phyloP scores from a whole-genome alignment of 2,113 vertebrate genomes.

The Pomatorhinus ruficollis region DNA sequence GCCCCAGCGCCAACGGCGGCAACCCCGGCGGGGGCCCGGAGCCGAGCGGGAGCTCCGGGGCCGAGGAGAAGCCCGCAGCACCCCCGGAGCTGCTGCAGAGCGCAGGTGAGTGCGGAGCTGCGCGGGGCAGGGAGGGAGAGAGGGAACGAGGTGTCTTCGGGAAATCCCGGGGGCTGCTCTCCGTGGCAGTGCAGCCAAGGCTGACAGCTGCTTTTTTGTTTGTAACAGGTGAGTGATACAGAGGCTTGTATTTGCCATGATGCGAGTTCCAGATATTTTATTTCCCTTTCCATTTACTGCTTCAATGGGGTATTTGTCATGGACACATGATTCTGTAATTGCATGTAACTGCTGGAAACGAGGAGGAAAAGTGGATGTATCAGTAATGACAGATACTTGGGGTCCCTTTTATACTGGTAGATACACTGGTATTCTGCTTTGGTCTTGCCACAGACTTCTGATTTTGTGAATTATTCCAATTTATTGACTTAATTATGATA shows the following conservation, averaged over 20 bases:
- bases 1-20: background rate
- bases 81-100: constrained; percentile 67
- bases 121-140: fast-evolving
- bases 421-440: background rate
- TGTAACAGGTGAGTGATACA: fast-evolving
- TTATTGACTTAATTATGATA: background rate
- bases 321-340: fast-evolving
- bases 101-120: constrained; percentile 68
- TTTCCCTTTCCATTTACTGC: background rate
- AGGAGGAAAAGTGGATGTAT: background rate
- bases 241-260: background rate
- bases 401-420: background rate
- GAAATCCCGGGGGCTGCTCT: fast-evolving
- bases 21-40: constrained; percentile 51
- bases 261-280: background rate
- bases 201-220: background rate
- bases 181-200: fast-evolving
- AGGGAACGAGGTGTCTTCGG: fast-evolving
- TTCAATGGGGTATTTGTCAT: background rate
- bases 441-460: background rate
- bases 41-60: background rate
- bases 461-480: background rate
- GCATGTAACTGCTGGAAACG: background rate
- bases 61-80: constrained; percentile 67
- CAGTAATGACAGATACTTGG: background rate